Base-by-base conservation (phyloP, 2,888 invertebrate genomes). In the Mythimna lalbum region DNA sequence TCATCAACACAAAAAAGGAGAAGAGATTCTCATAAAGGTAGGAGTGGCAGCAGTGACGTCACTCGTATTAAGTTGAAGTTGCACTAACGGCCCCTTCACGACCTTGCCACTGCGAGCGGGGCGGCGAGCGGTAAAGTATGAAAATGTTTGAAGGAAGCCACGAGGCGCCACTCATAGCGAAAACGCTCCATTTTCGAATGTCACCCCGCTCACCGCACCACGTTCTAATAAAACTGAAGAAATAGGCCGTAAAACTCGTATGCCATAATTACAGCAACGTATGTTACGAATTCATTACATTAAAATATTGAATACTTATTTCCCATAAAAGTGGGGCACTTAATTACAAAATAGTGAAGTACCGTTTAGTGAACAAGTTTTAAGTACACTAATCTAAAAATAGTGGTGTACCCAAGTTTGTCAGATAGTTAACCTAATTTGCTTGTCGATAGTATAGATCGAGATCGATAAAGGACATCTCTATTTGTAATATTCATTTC, bases 281-380 rank as follows among this genome's bases (percentile, higher is more conserved):
- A 57, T 50, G 19, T 31, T 53, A 75, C 70, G 23, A 43, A 63
- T 7, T 6, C 2, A 21, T 31, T 39, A 69, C 19, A 33, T 56
- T n/a, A 6, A 73, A 63, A 62, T n/a, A 27, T 31, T 49, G 9
- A 78, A 63, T 78, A 60, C 33, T 53, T 23, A 47, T 1, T 14
- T 50, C 60, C 4, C 7, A 50, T 12, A 66, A 39, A 12, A 33
- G 36, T 60, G 63, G 56, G 63, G 52, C 10, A 67, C 49, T 53
- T 3, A 75, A 80, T 75, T 80, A 12, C 6, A 75, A 77, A 77
- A 77, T 77, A 77, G 80, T 63, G 76, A 77, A 77, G 81, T 80
- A 60, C 63, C 67, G 39, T 31, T 27, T 31, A 21, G 19, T 57
- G 21, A 60, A 53, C 17, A 78, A 17, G 39, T 14, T n/a, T 9